Percentiles rank a stretch among this genome's conserved stretches.
Conservation (phyloP, 2,888 invertebrate species). For the Andrena bucephala region DNA sequence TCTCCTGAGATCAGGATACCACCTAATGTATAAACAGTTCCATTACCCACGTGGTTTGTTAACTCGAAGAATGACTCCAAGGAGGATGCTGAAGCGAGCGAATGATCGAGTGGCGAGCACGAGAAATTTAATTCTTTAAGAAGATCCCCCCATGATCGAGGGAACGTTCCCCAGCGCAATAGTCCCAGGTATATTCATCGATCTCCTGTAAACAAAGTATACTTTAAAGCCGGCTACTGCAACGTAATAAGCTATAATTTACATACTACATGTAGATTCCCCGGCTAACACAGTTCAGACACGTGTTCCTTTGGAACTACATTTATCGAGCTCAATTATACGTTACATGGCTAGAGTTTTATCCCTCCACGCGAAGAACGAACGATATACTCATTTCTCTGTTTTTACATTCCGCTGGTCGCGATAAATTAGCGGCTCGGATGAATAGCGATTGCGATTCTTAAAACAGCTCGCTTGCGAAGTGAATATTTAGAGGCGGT, state of each 20-base stretch:
- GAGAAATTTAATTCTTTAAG: background rate
- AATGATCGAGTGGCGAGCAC: background rate
- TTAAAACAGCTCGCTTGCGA: background rate
- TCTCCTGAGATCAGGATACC: too few relatives aligned
- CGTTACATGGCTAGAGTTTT: background rate
- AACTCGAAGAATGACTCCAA: background rate
- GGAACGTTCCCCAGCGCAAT: background rate
- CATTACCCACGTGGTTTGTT: too few relatives aligned
- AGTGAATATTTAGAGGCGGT: background rate
- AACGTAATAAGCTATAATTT: slow-evolving; percentile 9
- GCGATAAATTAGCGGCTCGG: background rate
- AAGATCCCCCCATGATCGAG: background rate
- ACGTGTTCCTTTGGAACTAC: background rate
- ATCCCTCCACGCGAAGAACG: background rate
- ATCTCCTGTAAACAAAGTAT: background rate
- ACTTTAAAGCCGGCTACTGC: background rate
- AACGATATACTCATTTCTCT: background rate
- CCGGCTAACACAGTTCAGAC: background rate
- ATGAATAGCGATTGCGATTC: background rate
- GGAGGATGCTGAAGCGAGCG: background rate
- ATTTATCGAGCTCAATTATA: background rate
- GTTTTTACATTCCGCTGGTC: background rate
- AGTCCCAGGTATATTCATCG: slow-evolving; percentile 6
- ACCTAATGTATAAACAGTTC: too few relatives aligned
- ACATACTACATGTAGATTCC: background rate